Conservation (phyloP, 2,888 invertebrate species). For the Salticus scenicus region DNA sequence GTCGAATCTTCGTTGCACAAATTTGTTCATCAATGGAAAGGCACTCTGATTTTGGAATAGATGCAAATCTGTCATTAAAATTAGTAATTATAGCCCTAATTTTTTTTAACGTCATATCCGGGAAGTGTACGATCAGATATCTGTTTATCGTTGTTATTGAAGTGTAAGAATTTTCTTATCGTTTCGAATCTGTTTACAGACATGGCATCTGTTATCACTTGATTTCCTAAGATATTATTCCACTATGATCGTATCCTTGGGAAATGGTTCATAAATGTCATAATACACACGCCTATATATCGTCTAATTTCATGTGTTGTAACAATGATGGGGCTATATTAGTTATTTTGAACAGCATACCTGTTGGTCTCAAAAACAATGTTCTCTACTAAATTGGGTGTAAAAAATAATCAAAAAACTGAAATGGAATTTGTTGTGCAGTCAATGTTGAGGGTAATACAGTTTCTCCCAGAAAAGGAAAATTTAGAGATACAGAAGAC, state of each 20-base stretch:
- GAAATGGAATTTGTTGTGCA: neutral
- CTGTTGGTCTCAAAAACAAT: constrained; percentile 20
- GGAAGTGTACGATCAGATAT: neutral
- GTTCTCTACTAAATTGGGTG: constrained; percentile 9
- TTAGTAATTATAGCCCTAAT: constrained; percentile 12
- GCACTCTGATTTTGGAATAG: constrained; percentile 20
- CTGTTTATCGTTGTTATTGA: constrained; percentile 8
- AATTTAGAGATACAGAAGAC: neutral
- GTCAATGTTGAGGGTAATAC: neutral
- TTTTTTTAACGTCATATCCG: neutral
- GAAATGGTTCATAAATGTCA: constrained; percentile 18
- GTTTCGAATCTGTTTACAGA: constrained; percentile 17
- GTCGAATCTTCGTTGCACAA: neutral
- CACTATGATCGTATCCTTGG: constrained; percentile 10
- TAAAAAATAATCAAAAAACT: constrained; percentile 4
- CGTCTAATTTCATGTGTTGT: constrained; percentile 15
- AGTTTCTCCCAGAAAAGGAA: constrained; percentile 4
- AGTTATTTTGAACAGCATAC: constrained; percentile 3
- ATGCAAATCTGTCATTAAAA: constrained; percentile 20
- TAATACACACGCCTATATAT: neutral
- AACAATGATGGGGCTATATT: neutral
- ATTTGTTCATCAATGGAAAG: constrained; percentile 9
- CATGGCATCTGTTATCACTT: constrained; percentile 25
- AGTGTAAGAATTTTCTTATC: constrained; percentile 10
- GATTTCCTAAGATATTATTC: constrained; percentile 21